Evolutionary conservation across 1,140 invertebrate genomes (phyloP).

Genomic region (Brachionus koreanus): DNA sequence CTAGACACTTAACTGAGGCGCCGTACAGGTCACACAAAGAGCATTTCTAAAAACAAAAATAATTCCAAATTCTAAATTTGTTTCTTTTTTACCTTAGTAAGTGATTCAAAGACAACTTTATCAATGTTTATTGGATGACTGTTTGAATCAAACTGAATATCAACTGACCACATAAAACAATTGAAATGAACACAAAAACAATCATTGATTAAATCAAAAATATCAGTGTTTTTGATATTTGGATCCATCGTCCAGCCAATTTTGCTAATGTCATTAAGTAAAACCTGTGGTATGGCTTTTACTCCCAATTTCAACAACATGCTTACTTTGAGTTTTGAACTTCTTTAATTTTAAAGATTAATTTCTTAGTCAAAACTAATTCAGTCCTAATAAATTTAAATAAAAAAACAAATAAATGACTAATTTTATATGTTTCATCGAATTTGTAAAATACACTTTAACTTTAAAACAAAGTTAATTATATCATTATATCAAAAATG

Average conservation of each 20-base stretch:
- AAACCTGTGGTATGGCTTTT: background rate
- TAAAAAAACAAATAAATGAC: too few relatives aligned
- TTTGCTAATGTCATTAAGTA: slow-evolving; percentile 18
- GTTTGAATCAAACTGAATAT: background rate
- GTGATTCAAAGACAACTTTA: slow-evolving; percentile 12
- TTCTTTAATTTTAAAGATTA: too few relatives aligned
- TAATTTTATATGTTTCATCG: too few relatives aligned
- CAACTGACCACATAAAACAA: slow-evolving; percentile 31
- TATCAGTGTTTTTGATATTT: background rate
- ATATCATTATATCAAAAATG: too few relatives aligned
- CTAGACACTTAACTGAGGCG: background rate
- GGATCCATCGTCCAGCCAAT: slow-evolving; percentile 21
- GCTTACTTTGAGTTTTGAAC: background rate
- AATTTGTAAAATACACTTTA: too few relatives aligned
- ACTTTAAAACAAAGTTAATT: too few relatives aligned
- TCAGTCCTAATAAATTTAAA: too few relatives aligned
- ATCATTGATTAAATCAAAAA: background rate
- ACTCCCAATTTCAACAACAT: slow-evolving; percentile 13
- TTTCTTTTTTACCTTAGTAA: background rate
- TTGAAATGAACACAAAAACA: slow-evolving; percentile 23
- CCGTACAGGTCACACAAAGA: slow-evolving; percentile 21
- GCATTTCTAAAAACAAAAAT: slow-evolving; percentile 37
- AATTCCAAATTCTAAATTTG: background rate
- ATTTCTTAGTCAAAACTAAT: too few relatives aligned
- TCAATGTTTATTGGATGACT: background rate